A percentile compares a stretch with the other conserved stretches of the same genome.
phyloP scores from a whole-genome alignment of 92 coral and sea anemone species.

The Parazoanthus darwini region DNA sequence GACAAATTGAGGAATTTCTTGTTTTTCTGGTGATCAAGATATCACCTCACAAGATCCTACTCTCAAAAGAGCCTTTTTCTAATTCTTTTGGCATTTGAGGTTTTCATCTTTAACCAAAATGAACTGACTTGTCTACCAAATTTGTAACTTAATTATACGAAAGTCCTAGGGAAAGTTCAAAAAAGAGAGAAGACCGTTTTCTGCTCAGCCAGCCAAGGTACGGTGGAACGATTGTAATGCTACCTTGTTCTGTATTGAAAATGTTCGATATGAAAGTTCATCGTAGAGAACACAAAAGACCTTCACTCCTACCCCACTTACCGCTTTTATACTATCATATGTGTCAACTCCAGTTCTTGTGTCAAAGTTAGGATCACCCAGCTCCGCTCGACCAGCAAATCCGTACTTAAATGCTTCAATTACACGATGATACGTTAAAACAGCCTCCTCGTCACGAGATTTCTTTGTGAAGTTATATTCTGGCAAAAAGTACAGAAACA shows the following conservation, averaged over 20 bases:
- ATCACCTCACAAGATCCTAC: too few relatives aligned
- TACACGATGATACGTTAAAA: conserved; percentile 64
- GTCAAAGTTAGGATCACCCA: conserved; percentile 73
- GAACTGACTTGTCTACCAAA: too few relatives aligned
- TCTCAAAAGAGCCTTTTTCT: too few relatives aligned
- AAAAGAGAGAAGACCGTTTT: too few relatives aligned
- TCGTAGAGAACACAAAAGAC: too few relatives aligned
- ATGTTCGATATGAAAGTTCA: background rate
- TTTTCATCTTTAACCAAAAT: too few relatives aligned
- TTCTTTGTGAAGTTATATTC: conserved; percentile 32
- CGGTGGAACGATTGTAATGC: background rate
- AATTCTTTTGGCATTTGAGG: too few relatives aligned
- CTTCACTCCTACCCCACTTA: background rate
- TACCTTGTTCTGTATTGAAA: background rate
- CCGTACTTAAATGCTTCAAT: conserved; percentile 77
- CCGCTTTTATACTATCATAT: conserved; percentile 53
- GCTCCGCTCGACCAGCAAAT: conserved; percentile 60
- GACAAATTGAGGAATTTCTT: too few relatives aligned
- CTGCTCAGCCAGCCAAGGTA: too few relatives aligned
- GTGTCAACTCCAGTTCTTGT: conserved; percentile 30
- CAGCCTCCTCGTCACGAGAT: conserved; percentile 11
- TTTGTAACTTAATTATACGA: too few relatives aligned
- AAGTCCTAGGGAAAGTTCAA: too few relatives aligned
- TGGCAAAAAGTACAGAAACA: background rate
- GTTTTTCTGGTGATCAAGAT: too few relatives aligned